phyloP scores from a whole-genome alignment of 2,113 vertebrate genomes.

The rat (Rattus norvegicus) region DNA sequence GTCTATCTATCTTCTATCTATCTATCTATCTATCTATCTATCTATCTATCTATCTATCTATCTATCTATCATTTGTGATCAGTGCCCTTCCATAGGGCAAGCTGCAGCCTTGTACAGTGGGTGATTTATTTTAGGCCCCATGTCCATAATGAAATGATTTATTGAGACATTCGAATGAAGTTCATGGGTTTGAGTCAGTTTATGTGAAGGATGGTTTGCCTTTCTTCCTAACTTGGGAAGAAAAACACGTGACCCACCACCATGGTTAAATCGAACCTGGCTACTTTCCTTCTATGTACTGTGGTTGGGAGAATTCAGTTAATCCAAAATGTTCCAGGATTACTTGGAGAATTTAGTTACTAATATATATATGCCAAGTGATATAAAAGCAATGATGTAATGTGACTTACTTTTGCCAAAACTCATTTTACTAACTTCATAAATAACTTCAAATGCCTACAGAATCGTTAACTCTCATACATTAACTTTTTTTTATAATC shows the following conservation, averaged over 20 bases:
- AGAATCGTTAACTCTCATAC: neutral
- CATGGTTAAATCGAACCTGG: neutral
- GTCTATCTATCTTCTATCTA: neutral
- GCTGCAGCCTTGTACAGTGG: neutral
- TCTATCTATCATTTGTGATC: no score
- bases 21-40: no score
- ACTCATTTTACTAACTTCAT: constrained; percentile 4
- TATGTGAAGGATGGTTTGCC: neutral
- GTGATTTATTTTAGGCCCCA: constrained; percentile 4
- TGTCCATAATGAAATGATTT: neutral
- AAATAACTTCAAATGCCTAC: constrained; percentile 19
- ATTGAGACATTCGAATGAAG: constrained; percentile 12
- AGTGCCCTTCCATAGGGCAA: neutral
- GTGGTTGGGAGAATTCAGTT: neutral
- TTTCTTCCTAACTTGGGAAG: neutral
- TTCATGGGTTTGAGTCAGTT: neutral
- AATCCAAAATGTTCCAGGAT: neutral
- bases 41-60: neutral
- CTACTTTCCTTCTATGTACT: neutral
- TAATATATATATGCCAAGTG: neutral
- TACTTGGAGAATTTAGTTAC: neutral
- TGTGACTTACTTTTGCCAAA: constrained; percentile 7
- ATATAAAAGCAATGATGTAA: neutral
- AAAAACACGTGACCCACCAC: neutral
- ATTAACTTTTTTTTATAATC: neutral